phyloP scores from a whole-genome alignment of 2,888 invertebrate species.

The Stenodera caucasica region DNA sequence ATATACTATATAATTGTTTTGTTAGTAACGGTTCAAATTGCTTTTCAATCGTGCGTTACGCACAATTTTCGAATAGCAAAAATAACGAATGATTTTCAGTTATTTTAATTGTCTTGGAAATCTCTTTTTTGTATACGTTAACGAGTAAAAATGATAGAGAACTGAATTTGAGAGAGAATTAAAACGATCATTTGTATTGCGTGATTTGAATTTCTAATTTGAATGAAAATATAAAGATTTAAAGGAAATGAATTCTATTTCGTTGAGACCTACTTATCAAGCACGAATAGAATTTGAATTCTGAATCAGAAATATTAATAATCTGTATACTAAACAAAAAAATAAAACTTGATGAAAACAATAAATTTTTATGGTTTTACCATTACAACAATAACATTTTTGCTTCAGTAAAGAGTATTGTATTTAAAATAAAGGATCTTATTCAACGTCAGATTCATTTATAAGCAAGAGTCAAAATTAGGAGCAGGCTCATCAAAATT shows the following conservation, averaged over 20 bases:
- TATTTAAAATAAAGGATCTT: too few species aligned
- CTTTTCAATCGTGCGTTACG: slow-evolving; percentile 32
- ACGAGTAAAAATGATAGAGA: too few species aligned
- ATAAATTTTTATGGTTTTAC: background rate
- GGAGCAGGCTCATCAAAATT: too few species aligned
- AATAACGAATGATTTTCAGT: too few species aligned
- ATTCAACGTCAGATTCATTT: too few species aligned
- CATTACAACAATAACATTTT: background rate
- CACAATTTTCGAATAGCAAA: slow-evolving; percentile 11
- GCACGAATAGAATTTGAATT: background rate
- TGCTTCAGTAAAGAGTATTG: background rate
- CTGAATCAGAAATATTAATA: background rate
- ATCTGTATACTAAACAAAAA: background rate
- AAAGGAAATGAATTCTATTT: background rate
- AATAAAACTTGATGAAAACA: background rate
- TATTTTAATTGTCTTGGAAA: too few species aligned
- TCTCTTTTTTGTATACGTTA: too few species aligned
- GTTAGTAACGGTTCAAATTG: slow-evolving; percentile 38
- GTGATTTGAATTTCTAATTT: background rate
- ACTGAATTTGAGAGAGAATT: background rate
- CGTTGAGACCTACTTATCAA: background rate
- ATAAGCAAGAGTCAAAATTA: too few species aligned
- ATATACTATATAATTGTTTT: slow-evolving; percentile 10
- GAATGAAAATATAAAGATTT: background rate
- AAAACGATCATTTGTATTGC: background rate